These are phyloP conservation scores for Hydractinia echinata DNA, from an alignment of 30 jellyfish, hydroid and myxozoan genomes.

Conservation along the genomic window DNA sequence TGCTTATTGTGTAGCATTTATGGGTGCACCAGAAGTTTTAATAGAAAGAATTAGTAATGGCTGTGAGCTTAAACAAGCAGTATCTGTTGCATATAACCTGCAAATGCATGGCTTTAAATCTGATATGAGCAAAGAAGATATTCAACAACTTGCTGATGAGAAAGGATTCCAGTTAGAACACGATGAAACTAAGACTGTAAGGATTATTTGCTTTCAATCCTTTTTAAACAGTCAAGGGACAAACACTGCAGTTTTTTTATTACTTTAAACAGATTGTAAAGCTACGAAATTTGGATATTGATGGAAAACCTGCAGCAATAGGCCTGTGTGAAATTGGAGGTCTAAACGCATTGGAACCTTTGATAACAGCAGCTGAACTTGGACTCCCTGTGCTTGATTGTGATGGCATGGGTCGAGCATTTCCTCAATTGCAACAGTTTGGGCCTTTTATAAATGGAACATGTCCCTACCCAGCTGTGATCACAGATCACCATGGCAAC, in stretches of 20 bases:
- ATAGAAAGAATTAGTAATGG: constrained; percentile 47
- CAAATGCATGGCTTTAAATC: constrained; percentile 5
- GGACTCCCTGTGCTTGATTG: constrained; percentile 67
- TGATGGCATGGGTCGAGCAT: constrained; percentile 82
- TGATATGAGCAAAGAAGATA: not conserved
- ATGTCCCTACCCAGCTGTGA: constrained; percentile 47
- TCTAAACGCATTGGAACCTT: constrained; percentile 51
- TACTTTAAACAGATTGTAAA: too few species aligned
- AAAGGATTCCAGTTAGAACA: constrained; percentile 1
- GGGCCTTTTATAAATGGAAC: constrained; percentile 47
- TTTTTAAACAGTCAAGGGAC: too few species aligned
- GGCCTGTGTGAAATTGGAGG: constrained; percentile 55
- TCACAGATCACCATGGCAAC: constrained; percentile 37
- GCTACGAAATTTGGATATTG: too few species aligned
- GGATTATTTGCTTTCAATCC: too few species aligned
- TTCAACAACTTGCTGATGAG: not conserved
- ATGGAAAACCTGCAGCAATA: constrained; percentile 1
- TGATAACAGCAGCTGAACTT: constrained; percentile 36
- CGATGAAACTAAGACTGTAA: not conserved
- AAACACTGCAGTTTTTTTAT: too few species aligned
- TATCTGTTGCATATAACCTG: not conserved
- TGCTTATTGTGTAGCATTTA: constrained; percentile 37
- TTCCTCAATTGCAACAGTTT: constrained; percentile 50
- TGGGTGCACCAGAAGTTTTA: constrained; percentile 61
- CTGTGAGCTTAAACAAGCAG: constrained; percentile 23